Percentiles rank a stretch among this genome's conserved stretches.
These are phyloP conservation scores for Chelidonichthys spinosus DNA, from an alignment of 2,797 vertebrate species.

Conservation along the genomic window DNA sequence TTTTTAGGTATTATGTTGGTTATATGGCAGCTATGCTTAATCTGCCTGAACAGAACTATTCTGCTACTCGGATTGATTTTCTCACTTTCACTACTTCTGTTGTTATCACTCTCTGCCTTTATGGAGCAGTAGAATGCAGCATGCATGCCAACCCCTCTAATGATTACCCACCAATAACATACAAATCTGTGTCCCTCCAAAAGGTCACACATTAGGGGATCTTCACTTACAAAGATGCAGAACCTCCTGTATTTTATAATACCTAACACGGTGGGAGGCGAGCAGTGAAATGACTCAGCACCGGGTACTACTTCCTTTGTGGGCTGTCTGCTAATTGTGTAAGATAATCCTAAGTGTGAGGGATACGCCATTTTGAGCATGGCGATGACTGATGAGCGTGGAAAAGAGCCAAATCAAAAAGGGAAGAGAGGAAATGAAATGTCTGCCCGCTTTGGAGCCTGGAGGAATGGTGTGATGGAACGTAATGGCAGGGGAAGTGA, in stretches of 20 bases:
- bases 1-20: neutral
- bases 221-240: slow-evolving; percentile 19
- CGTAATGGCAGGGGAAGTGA: slow-evolving; percentile 38
- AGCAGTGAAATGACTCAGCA: slow-evolving; percentile 49
- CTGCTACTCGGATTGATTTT: neutral
- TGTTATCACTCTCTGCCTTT: neutral
- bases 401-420: slow-evolving; percentile 70
- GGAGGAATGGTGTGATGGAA: slow-evolving; percentile 58
- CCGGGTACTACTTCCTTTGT: slow-evolving; percentile 45
- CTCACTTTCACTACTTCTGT: neutral
- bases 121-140: neutral
- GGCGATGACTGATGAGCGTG: slow-evolving; percentile 72
- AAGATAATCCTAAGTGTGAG: slow-evolving; percentile 71
- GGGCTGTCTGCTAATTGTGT: slow-evolving; percentile 68
- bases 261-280: slow-evolving; percentile 7
- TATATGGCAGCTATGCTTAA: neutral
- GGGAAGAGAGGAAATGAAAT: slow-evolving; percentile 69
- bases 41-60: neutral
- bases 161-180: neutral
- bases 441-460: slow-evolving; percentile 61
- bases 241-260: slow-evolving; percentile 13
- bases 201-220: neutral
- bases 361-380: slow-evolving; percentile 77
- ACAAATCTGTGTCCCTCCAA: neutral
- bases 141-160: neutral